phyloP scores from a whole-genome alignment of 2,888 invertebrate species.

The Pristionchus exspectatus region DNA sequence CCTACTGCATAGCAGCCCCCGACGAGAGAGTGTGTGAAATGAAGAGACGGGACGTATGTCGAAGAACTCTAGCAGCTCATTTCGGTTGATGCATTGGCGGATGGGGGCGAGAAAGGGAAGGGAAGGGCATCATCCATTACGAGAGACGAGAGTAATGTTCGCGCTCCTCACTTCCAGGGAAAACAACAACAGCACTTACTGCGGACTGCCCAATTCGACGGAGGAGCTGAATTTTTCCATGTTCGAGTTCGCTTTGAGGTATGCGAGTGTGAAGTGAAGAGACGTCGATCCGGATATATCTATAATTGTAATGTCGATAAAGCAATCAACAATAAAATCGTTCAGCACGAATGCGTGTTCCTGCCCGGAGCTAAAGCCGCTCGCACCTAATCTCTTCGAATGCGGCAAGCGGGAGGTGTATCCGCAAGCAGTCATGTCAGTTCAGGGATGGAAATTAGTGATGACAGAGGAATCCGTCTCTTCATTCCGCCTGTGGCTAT shows the following conservation, averaged over 20 bases:
- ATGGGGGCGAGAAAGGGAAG: background rate
- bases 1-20: too few species aligned
- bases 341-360: conserved; percentile 18
- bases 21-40: too few species aligned
- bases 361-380: background rate
- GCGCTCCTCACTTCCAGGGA: background rate
- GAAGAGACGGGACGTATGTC: too few species aligned
- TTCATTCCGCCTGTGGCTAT: too few species aligned
- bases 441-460: too few species aligned
- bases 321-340: background rate
- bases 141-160: background rate
- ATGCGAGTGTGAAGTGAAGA: too few species aligned
- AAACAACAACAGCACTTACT: background rate
- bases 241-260: background rate
- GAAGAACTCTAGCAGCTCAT: background rate
- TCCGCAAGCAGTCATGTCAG: background rate
- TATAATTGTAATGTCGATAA: background rate
- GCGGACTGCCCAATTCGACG: background rate
- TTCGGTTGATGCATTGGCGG: background rate
- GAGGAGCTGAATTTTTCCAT: background rate
- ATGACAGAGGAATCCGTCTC: too few species aligned
- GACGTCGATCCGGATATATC: too few species aligned
- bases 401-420: background rate
- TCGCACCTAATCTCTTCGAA: background rate
- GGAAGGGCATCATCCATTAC: background rate